These are phyloP conservation scores for Portunus trituberculatus DNA, from an alignment of 1,140 invertebrate species.

Conservation along the genomic window DNA sequence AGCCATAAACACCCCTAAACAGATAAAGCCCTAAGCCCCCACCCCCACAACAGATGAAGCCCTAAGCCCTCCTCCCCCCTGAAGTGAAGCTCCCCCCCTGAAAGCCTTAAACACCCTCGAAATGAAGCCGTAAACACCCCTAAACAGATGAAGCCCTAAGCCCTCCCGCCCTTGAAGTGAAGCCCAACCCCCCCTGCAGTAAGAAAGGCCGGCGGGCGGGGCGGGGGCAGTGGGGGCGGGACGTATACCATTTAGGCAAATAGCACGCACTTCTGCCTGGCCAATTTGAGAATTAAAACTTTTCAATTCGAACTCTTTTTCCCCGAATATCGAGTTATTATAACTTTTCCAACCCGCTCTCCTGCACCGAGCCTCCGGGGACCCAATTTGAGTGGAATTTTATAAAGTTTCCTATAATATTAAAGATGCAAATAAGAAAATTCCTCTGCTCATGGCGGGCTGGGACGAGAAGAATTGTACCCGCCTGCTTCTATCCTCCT, in stretches of 20 bases:
- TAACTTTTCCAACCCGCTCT: constrained; percentile 70
- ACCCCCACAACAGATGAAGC: too few relatives aligned
- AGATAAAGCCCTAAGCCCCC: too few relatives aligned
- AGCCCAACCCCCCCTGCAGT: background rate
- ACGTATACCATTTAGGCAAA: constrained; percentile 69
- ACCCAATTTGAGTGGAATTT: constrained; percentile 60
- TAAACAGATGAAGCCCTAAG: background rate
- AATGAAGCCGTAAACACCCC: too few relatives aligned
- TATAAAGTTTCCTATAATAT: constrained; percentile 69
- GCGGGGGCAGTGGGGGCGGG: too few relatives aligned
- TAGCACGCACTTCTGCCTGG: constrained; percentile 70
- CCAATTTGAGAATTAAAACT: constrained; percentile 73
- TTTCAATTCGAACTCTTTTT: constrained; percentile 70
- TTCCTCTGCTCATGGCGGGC: constrained; percentile 40
- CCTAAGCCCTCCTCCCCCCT: too few relatives aligned
- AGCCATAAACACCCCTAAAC: too few relatives aligned
- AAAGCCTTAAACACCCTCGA: too few relatives aligned
- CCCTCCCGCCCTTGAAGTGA: too few relatives aligned
- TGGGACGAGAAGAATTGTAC: background rate
- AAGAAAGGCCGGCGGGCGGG: background rate
- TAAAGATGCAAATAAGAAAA: constrained; percentile 63
- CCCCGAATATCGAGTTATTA: constrained; percentile 68
- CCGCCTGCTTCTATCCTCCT: background rate
- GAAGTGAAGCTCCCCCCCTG: too few relatives aligned
- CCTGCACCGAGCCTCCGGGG: constrained; percentile 44